phyloP scores from a whole-genome alignment of 2,797 vertebrate genomes.

The Corythornis leucogaster region DNA sequence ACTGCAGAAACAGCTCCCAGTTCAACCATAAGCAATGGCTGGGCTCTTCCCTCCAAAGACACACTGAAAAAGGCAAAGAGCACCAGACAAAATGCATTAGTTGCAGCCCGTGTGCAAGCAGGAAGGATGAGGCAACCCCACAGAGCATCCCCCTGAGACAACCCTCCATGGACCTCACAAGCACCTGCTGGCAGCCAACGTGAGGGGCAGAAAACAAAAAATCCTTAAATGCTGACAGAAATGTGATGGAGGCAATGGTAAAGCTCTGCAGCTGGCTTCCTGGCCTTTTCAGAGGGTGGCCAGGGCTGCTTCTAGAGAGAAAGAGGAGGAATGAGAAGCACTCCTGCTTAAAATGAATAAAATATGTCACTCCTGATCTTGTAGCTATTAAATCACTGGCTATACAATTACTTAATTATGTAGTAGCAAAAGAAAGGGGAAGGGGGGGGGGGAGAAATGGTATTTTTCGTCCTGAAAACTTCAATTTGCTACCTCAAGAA shows the following conservation, averaged over 20 bases:
- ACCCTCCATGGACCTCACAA: neutral
- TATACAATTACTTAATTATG: conserved; percentile 81
- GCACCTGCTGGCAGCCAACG: neutral
- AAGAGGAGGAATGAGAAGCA: conserved; percentile 48
- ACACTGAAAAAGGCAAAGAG: neutral
- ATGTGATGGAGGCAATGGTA: neutral
- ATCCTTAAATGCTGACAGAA: conserved; percentile 19
- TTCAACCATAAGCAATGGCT: rapidly evolving
- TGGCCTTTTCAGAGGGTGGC: conserved; percentile 46
- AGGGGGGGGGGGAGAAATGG: neutral
- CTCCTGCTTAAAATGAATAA: conserved; percentile 72
- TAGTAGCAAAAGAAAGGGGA: neutral
- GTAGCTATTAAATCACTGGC: conserved; percentile 78
- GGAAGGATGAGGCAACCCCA: neutral
- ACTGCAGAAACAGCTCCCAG: neutral
- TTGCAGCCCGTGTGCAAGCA: rapidly evolving
- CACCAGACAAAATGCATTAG: neutral
- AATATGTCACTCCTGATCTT: conserved; percentile 75
- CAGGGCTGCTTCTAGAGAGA: conserved; percentile 26
- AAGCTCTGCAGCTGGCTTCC: conserved; percentile 54
- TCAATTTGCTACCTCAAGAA: conserved; percentile 79
- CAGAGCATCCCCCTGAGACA: neutral
- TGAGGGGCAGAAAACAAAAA: neutral
- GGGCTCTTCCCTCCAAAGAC: neutral
- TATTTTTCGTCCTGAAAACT: conserved; percentile 69